phyloP scores from a whole-genome alignment of 2,888 invertebrate species.

The Apodemia duryi region DNA sequence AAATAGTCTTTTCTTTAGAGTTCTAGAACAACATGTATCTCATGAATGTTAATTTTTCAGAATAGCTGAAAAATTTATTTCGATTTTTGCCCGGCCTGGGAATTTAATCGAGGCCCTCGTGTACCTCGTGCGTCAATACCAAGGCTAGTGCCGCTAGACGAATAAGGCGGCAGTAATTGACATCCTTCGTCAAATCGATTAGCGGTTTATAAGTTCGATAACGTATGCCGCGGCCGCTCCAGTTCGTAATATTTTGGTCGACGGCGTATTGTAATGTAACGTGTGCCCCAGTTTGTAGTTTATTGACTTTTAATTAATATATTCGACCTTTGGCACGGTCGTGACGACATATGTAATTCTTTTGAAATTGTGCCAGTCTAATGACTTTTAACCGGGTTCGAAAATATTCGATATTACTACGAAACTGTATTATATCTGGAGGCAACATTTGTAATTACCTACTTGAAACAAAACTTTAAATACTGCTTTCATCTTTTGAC shows the following conservation, averaged over 20 bases:
- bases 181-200: background rate
- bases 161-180: background rate
- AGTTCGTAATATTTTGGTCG: background rate
- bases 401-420: background rate
- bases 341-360: slow-evolving; percentile 4
- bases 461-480: too few species aligned
- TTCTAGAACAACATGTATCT: too few species aligned
- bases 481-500: too few species aligned
- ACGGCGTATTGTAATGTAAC: background rate
- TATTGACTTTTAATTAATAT: slow-evolving; percentile 11
- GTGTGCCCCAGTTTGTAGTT: slow-evolving; percentile 1
- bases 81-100: too few species aligned
- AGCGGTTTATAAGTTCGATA: slow-evolving; percentile 1
- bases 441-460: too few species aligned
- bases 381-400: background rate
- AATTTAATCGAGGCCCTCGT: too few species aligned
- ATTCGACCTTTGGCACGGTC: slow-evolving; percentile 3
- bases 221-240: background rate
- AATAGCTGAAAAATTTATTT: too few species aligned
- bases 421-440: too few species aligned
- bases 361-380: background rate
- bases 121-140: too few species aligned
- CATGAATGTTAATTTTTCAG: too few species aligned
- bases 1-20: too few species aligned
- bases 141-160: background rate